phyloP scores from a whole-genome alignment of 2,888 invertebrate species.

The Digitonthophagus gazella region DNA sequence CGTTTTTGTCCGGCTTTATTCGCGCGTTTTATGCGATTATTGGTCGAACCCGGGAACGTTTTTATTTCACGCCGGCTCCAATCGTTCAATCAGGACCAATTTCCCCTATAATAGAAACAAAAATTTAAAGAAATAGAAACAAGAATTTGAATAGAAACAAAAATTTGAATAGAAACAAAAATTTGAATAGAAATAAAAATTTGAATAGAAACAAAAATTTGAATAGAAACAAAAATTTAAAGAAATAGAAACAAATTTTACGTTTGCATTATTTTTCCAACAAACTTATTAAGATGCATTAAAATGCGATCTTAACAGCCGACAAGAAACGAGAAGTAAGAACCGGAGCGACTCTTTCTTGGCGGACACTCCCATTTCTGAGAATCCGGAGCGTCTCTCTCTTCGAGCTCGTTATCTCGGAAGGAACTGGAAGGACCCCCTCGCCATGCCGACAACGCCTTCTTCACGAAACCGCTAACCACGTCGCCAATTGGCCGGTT shows the following conservation, averaged over 20 bases:
- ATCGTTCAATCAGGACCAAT: neutral
- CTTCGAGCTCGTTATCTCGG: neutral
- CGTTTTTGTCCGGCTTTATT: neutral
- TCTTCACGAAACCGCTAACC: neutral
- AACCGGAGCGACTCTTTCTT: neutral
- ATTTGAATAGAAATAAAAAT: no score
- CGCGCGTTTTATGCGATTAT: neutral
- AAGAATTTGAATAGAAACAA: no score
- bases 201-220: no score
- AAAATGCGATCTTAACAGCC: constrained; percentile 31
- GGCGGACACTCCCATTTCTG: neutral
- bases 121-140: no score
- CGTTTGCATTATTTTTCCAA: no score
- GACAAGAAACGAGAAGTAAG: constrained; percentile 22
- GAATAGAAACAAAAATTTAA: no score
- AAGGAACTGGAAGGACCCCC: neutral
- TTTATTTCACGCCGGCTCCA: neutral
- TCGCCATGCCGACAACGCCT: neutral
- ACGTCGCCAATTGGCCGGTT: neutral
- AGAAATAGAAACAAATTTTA: no score
- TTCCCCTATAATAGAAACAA: no score
- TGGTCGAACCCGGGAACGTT: neutral
- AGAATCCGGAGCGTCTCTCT: neutral
- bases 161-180: no score
- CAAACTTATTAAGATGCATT: constrained; percentile 35